A percentile compares a stretch with the other conserved stretches of the same genome.
phyloP scores from a whole-genome alignment of 2,113 vertebrate species.

The Eira barbara region DNA sequence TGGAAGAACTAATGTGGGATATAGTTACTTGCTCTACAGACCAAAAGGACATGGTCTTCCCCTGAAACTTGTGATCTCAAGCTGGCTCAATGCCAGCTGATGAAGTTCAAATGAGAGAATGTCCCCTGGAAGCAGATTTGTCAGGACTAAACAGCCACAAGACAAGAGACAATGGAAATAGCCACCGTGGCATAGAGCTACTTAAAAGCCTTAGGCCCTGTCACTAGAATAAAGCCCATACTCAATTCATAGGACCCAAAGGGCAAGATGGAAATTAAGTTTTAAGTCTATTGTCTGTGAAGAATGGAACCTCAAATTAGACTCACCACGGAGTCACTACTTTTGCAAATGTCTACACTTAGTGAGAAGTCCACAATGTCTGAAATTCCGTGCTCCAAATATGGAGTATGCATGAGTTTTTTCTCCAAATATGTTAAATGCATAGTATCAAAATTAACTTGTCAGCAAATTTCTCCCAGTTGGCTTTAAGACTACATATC shows the following conservation, averaged over 20 bases:
- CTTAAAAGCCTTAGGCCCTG: neutral
- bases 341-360: neutral
- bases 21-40: neutral
- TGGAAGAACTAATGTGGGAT: neutral
- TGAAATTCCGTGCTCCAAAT: neutral
- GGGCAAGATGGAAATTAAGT: neutral
- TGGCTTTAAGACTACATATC: neutral
- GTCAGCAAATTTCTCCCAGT: neutral
- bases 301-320: neutral
- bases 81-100: neutral
- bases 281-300: neutral
- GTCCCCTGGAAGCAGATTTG: neutral
- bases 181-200: no score
- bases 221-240: neutral
- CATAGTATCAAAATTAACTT: neutral
- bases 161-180: neutral
- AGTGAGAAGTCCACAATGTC: neutral
- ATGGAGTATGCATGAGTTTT: neutral
- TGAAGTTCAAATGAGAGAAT: neutral
- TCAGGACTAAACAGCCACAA: neutral
- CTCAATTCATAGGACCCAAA: neutral
- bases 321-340: neutral
- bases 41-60: neutral
- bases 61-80: neutral
- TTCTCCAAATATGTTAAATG: neutral